Percentiles rank a stretch among this genome's conserved stretches.
Conservation (phyloP, 2,797 vertebrate genomes). For the Amazona finschi region DNA sequence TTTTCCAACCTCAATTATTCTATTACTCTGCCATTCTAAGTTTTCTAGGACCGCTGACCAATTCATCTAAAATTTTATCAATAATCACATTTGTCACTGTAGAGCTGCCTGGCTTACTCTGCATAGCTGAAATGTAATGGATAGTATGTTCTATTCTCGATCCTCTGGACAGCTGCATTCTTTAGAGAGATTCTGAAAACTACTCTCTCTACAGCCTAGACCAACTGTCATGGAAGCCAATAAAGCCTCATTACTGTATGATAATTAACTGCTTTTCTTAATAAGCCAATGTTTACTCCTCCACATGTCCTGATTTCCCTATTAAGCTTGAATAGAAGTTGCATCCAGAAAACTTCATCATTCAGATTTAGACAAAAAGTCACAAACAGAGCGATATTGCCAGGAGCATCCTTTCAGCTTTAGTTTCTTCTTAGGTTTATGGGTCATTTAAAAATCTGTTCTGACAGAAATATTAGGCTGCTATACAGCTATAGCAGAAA, state of each 20-base stretch:
- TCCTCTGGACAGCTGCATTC: neutral
- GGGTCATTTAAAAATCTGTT: constrained; percentile 56
- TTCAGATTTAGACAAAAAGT: neutral
- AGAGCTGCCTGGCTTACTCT: neutral
- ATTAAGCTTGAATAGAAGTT: neutral
- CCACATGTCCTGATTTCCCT: neutral
- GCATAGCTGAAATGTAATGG: neutral
- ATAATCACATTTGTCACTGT: neutral
- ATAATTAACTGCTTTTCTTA: neutral
- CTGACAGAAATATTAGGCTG: constrained; percentile 49
- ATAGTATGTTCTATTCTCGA: neutral
- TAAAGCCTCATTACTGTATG: neutral
- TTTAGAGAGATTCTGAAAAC: neutral
- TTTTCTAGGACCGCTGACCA: neutral
- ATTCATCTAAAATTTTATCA: neutral
- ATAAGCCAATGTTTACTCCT: neutral
- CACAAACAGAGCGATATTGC: constrained; percentile 2
- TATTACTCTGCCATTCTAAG: neutral
- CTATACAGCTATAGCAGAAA: constrained; percentile 18
- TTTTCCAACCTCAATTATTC: neutral
- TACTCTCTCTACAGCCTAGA: neutral
- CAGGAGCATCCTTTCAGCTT: constrained; percentile 29
- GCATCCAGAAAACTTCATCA: neutral
- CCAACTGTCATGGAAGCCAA: neutral
- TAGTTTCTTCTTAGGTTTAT: constrained; percentile 20